Evolutionary conservation across 2,113 vertebrate species (phyloP).

Genomic region (Anser cygnoides): DNA sequence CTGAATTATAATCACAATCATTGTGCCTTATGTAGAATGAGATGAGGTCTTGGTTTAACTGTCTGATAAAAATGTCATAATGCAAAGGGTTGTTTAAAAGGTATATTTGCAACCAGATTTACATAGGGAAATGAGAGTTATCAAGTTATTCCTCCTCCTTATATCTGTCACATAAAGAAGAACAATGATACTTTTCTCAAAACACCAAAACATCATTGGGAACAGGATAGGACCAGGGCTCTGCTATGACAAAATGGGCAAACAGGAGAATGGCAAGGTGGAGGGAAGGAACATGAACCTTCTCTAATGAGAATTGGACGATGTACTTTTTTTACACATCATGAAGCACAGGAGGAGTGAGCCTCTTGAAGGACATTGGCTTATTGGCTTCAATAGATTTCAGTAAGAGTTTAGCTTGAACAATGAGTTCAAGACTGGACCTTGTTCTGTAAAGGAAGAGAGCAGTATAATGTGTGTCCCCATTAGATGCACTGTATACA

Average conservation of each 20-base stretch:
- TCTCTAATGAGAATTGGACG: neutral
- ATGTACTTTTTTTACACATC: neutral
- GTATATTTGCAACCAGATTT: neutral
- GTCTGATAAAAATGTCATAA: neutral
- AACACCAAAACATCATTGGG: neutral
- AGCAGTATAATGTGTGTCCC: neutral
- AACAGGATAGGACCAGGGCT: neutral
- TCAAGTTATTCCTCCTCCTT: neutral
- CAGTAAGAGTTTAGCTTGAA: neutral
- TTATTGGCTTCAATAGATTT: neutral
- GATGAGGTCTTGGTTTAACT: neutral
- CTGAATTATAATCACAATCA: neutral
- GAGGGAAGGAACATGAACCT: neutral
- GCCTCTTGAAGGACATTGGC: neutral
- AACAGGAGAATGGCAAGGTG: neutral
- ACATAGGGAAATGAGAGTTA: neutral
- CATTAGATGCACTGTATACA: neutral
- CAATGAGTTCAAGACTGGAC: neutral
- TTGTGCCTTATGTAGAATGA: neutral
- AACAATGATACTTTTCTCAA: neutral
- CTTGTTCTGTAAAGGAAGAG: constrained; percentile 11
- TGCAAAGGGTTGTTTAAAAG: neutral
- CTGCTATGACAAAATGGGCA: neutral
- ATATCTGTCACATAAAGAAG: neutral
- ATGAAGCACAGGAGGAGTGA: neutral